Evolutionary conservation across 2,888 invertebrate species (phyloP), one percentile per base, ranked within the genome.

Genomic region (Flexamia atlantica): DNA sequence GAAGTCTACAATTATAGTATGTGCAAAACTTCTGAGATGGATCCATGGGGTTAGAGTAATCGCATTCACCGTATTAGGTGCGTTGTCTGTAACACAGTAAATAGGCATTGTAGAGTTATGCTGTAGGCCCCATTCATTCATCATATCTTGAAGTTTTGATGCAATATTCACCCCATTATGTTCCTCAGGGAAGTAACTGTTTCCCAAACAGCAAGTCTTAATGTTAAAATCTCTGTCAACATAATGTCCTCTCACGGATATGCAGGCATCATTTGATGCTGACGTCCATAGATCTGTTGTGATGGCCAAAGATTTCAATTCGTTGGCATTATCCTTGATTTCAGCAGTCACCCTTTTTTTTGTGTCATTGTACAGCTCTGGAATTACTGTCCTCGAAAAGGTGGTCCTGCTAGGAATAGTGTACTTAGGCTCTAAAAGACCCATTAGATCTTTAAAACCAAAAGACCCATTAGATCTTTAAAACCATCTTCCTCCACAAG

Each of bases 201-300:
- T n/a, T n/a, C n/a, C n/a, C n/a, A n/a, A n/a, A n/a, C n/a, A n/a
- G n/a, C n/a, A n/a, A n/a, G n/a, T n/a, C n/a, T 70, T 30, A 9
- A 70, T 70, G 32, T 32, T 36, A 86, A 88, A 89, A 72, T 87
- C 72, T 2, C 85, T 53, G 81, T 87, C 70, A 32, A 88, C 83
- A 85, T 85, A 89, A 85, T 88, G 88, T 9, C 68, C 84, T 17
- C 87, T 88, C 9, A 88, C 87, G 28, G 86, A 87, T 40, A 89
- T 84, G 85, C 85, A 88, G 83, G 84, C 87, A 72, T 89, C 88
- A 32, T 84, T 87, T 72, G 87, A 88, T 9, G 83, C 23, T 12
- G 89, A 89, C n/a, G 89, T 88, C 88, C 89, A 89, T 64, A 87
- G 87, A 85, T 89, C 89, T 5, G 88, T 88, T 30, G 89, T 89